Evolutionary conservation across 2,113 vertebrate species (phyloP).

Genomic region (Halichoerus grypus): DNA sequence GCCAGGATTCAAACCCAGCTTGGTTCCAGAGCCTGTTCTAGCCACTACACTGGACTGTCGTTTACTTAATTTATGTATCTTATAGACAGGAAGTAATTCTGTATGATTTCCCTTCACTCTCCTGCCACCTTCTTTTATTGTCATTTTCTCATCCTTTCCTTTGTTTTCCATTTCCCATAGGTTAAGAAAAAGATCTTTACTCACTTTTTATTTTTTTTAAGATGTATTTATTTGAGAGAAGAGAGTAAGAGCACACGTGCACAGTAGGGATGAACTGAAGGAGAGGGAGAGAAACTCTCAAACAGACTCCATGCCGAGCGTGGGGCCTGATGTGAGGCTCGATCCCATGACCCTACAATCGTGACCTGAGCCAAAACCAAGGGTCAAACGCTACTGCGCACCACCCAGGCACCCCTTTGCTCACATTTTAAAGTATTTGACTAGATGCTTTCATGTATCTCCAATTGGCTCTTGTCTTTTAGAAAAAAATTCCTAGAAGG

Average conservation of each 20-base stretch:
- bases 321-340: not conserved
- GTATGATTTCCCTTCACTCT: not conserved
- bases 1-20: not conserved
- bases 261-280: not conserved
- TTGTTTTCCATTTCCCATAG: not conserved
- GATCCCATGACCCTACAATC: not conserved
- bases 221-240: not conserved
- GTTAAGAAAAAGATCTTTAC: not conserved
- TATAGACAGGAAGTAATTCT: slow-evolving; percentile 12
- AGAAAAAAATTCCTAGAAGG: not conserved
- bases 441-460: not conserved
- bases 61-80: slow-evolving; percentile 20
- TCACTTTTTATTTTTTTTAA: not conserved
- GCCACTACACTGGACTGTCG: not conserved
- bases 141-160: slow-evolving; percentile 38
- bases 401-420: not conserved
- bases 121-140: not conserved
- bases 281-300: not conserved
- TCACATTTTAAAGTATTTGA: slow-evolving; percentile 42
- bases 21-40: not conserved
- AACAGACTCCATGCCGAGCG: not conserved
- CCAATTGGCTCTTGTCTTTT: not conserved
- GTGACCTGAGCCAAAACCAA: not conserved
- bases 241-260: not conserved
- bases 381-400: not conserved